These are phyloP conservation scores for Platyrinchus mystaceus DNA, from an alignment of 2,797 vertebrate genomes.

Conservation along the genomic window DNA sequence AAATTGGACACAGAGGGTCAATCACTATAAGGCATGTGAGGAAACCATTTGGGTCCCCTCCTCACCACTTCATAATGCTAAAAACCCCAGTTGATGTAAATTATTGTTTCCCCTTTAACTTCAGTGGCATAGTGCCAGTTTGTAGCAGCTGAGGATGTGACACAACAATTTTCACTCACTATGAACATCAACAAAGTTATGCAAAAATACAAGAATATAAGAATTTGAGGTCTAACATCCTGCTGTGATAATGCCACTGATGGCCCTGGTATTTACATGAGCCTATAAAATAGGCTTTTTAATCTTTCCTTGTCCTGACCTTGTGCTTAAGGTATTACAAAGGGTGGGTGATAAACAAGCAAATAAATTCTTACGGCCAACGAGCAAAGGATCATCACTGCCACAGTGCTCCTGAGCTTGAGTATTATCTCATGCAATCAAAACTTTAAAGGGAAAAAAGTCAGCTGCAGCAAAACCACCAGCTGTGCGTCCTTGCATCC, in stretches of 20 bases:
- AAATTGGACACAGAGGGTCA: background rate
- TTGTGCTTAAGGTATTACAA: background rate
- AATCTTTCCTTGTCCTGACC: constrained; percentile 6
- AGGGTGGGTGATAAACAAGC: constrained; percentile 18
- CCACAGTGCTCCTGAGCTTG: background rate
- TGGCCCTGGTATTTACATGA: background rate
- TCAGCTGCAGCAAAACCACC: background rate
- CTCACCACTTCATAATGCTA: background rate
- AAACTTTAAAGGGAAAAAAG: constrained; percentile 29
- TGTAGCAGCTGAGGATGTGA: background rate
- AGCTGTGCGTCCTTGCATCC: background rate
- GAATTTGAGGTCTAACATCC: background rate
- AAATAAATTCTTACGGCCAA: constrained; percentile 23
- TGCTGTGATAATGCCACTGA: background rate
- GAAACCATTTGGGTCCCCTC: background rate
- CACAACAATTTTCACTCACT: background rate
- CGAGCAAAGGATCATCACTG: background rate
- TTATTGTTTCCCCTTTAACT: background rate
- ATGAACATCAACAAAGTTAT: background rate
- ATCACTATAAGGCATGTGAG: background rate
- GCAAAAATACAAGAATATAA: background rate
- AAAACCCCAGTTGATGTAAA: background rate
- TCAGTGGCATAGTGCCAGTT: background rate
- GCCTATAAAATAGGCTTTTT: background rate
- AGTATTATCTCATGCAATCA: background rate